Conservation (phyloP, 2,888 invertebrate species). For the Deilephila elpenor region DNA sequence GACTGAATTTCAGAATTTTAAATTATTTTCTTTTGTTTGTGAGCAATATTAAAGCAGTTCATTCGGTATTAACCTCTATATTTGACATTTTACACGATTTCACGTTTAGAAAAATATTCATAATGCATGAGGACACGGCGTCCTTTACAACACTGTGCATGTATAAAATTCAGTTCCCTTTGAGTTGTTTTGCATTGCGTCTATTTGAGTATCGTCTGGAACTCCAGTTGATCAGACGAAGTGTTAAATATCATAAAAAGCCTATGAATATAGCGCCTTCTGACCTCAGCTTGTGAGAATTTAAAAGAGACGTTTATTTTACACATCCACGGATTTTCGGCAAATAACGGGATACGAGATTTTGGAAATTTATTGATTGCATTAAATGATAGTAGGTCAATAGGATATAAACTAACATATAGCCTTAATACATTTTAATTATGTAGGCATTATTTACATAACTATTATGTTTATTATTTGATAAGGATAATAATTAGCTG, state of each 20-base stretch:
- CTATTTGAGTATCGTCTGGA: not conserved
- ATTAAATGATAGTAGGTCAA: too few relatives aligned
- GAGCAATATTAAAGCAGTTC: conserved; percentile 21
- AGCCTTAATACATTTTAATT: too few relatives aligned
- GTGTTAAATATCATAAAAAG: not conserved
- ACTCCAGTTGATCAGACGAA: not conserved
- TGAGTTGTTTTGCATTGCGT: not conserved
- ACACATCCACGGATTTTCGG: not conserved
- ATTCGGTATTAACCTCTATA: conserved; percentile 39
- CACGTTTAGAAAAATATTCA: not conserved
- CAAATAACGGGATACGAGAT: not conserved
- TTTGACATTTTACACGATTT: not conserved
- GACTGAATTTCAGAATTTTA: conserved; percentile 2
- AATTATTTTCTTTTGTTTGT: conserved; percentile 19
- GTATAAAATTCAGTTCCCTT: not conserved
- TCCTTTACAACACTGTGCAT: not conserved
- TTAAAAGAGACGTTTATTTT: not conserved
- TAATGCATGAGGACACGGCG: not conserved
- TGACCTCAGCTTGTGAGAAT: not conserved
- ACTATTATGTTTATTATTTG: not conserved
- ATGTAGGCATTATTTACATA: too few relatives aligned
- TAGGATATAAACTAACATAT: too few relatives aligned
- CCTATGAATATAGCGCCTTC: not conserved
- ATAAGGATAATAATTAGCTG: not conserved
- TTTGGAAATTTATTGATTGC: too few relatives aligned